A percentile compares a stretch with the other conserved stretches of the same genome.
These are phyloP conservation scores for Plutomurus gul DNA, from an alignment of 1,140 invertebrate genomes.

Conservation along the genomic window DNA sequence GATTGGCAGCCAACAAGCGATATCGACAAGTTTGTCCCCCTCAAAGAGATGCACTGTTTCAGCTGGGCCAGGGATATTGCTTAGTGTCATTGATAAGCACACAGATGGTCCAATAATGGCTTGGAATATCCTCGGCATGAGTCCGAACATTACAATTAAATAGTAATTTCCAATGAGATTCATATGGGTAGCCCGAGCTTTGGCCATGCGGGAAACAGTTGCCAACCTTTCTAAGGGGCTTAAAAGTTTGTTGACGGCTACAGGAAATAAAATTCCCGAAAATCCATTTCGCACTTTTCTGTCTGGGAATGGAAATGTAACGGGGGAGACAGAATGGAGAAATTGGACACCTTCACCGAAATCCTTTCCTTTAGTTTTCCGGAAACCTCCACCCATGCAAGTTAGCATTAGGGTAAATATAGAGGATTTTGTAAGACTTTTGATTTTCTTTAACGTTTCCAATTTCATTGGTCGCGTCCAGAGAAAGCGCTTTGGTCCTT, in stretches of 20 bases:
- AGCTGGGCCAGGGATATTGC: slow-evolving; percentile 49
- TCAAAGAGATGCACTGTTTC: slow-evolving; percentile 42
- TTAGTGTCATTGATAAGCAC: slow-evolving; percentile 32
- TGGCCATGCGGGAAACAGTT: background rate
- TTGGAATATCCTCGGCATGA: slow-evolving; percentile 28
- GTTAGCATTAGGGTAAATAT: slow-evolving; percentile 47
- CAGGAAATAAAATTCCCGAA: slow-evolving; percentile 36
- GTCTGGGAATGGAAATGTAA: slow-evolving; percentile 43
- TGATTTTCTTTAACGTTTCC: slow-evolving; percentile 42
- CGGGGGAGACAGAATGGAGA: slow-evolving; percentile 43
- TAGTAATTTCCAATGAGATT: slow-evolving; percentile 43
- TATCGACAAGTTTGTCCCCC: slow-evolving; percentile 41
- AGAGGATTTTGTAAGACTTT: slow-evolving; percentile 40
- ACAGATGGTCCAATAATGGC: slow-evolving; percentile 13
- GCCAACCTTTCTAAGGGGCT: slow-evolving; percentile 31
- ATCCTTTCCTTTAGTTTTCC: slow-evolving; percentile 33
- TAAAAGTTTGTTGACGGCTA: slow-evolving; percentile 29
- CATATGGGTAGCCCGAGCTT: background rate
- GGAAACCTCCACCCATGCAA: slow-evolving; percentile 40
- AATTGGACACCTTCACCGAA: background rate
- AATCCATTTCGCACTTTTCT: slow-evolving; percentile 45
- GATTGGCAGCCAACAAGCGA: slow-evolving; percentile 48
- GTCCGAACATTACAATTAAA: slow-evolving; percentile 39
- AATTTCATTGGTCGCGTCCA: slow-evolving; percentile 48
- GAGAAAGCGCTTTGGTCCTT: slow-evolving; percentile 43